These are phyloP conservation scores for Platycheirus rosarum DNA, from an alignment of 2,888 invertebrate species.

Conservation along the genomic window DNA sequence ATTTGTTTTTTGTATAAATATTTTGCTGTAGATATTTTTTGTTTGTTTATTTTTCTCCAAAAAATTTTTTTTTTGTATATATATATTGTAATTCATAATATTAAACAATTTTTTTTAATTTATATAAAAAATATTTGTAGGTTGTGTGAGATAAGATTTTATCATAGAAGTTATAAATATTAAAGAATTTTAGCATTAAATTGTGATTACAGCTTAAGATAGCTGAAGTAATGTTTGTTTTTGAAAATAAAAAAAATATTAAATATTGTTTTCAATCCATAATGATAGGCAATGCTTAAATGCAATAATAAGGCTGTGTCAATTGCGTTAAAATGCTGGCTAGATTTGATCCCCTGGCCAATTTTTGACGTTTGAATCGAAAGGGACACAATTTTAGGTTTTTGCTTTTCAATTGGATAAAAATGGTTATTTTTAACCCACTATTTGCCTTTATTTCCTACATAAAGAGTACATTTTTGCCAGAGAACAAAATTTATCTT, in stretches of 20 bases:
- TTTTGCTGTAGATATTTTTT: slow-evolving; percentile 43
- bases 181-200: slow-evolving; percentile 6
- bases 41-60: slow-evolving; percentile 4
- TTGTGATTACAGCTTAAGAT: slow-evolving; percentile 15
- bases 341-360: no score
- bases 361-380: no score
- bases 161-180: not conserved
- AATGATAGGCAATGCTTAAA: no score
- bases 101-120: slow-evolving; percentile 24
- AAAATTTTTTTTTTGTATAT: slow-evolving; percentile 14
- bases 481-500: no score
- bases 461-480: no score
- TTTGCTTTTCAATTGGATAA: no score
- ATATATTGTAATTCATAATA: not conserved
- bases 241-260: slow-evolving; percentile 10
- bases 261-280: no score
- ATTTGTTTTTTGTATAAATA: not conserved
- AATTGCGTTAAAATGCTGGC: no score
- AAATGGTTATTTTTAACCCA: no score
- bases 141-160: slow-evolving; percentile 35
- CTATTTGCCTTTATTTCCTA: no score
- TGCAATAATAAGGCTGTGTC: no score
- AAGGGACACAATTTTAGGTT: no score
- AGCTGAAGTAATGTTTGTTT: slow-evolving; percentile 12
- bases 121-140: slow-evolving; percentile 4